Conservation (phyloP, 1,140 invertebrate species). For the Calephelis virginiensis region DNA sequence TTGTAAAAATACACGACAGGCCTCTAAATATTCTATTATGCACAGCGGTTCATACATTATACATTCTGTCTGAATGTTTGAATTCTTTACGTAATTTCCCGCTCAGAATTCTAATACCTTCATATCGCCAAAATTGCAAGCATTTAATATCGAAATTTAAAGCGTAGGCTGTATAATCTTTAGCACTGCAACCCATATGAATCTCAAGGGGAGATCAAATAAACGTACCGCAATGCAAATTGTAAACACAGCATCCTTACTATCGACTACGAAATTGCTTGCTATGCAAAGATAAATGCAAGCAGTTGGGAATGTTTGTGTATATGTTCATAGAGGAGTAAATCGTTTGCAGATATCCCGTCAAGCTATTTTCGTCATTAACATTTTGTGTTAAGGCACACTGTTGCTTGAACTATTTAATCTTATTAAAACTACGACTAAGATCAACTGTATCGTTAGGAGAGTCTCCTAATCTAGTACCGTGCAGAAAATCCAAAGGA, state of each 20-base stretch:
- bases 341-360: neutral
- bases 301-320: conserved; percentile 29
- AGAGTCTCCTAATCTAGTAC: conserved; percentile 14
- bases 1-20: conserved; percentile 6
- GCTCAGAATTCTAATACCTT: conserved; percentile 40
- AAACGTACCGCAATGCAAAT: conserved; percentile 44
- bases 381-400: neutral
- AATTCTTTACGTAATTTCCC: conserved; percentile 21
- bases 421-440: conserved; percentile 16
- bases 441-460: conserved; percentile 18
- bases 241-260: conserved; percentile 45
- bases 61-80: conserved; percentile 8
- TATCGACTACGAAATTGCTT: conserved; percentile 44
- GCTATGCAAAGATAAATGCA: conserved; percentile 48
- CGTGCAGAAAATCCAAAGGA: conserved; percentile 16
- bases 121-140: conserved; percentile 34
- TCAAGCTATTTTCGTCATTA: conserved; percentile 18
- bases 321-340: conserved; percentile 30
- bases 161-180: conserved; percentile 37
- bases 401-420: conserved; percentile 9
- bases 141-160: conserved; percentile 34
- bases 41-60: conserved; percentile 14
- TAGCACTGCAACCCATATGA: conserved; percentile 20
- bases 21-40: conserved; percentile 7
- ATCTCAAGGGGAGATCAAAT: conserved; percentile 42